These are phyloP conservation scores for Bungarus multicinctus DNA, from an alignment of 2,113 vertebrate genomes.

Conservation along the genomic window DNA sequence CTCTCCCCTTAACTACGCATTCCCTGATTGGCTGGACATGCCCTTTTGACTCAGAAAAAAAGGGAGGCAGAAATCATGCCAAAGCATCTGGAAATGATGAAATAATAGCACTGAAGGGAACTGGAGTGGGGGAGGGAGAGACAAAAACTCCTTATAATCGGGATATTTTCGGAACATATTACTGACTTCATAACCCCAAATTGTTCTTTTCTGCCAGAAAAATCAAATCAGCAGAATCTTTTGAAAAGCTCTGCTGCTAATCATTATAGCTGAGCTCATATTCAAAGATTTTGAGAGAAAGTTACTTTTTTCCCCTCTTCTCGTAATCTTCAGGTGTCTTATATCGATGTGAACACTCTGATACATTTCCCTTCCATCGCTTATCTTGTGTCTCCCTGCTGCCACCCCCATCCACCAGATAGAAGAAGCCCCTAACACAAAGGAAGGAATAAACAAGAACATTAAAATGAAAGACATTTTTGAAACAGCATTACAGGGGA, in stretches of 20 bases:
- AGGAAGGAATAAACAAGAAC: not conserved
- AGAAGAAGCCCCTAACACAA: not conserved
- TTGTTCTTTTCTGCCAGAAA: not conserved
- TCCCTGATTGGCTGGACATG: not conserved
- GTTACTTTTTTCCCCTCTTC: not conserved
- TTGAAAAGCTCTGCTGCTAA: not conserved
- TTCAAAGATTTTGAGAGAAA: not conserved
- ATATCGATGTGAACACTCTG: not conserved
- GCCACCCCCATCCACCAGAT: not conserved
- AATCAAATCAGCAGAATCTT: not conserved
- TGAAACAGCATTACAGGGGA: not conserved
- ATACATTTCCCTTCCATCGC: too few species aligned
- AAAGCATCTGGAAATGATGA: not conserved
- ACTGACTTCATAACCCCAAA: not conserved
- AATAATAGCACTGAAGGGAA: not conserved
- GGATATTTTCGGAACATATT: not conserved
- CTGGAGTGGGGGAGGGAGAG: not conserved
- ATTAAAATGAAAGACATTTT: not conserved
- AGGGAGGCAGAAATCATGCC: not conserved
- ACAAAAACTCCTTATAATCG: not conserved
- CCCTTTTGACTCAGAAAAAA: not conserved
- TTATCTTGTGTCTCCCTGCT: not conserved
- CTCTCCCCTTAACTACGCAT: too few species aligned
- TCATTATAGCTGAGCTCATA: not conserved
- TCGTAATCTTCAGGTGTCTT: not conserved